Base-by-base conservation (phyloP, 2,888 invertebrate genomes). In the Andrena chrysosceles region DNA sequence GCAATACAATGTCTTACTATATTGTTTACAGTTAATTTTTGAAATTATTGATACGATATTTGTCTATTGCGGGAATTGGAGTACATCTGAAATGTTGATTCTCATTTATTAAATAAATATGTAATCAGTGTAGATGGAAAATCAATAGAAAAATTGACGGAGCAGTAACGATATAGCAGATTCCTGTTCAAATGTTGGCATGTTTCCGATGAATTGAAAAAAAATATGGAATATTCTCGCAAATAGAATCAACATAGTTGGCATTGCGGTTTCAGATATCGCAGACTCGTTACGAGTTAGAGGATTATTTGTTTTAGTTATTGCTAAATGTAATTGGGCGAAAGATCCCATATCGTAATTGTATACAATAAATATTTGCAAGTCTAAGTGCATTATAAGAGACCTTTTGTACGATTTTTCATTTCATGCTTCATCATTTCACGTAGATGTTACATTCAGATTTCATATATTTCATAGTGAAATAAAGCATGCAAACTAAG, bases 111-210 rank as follows among this genome's bases (percentile, higher is more conserved):
- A 42, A 64, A 33, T 10, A 35, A n/a, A 62, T 20, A 13, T n/a
- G 20, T 42, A 52, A 62, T 52, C 29, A 35, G 31, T 20, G 13
- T 23, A 54, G 35, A 70, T 70, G 8, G 54, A 54, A 63, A 63
- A 20, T 54, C 70, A 76, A 63, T 54, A 52, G 62, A 54, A 10
- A 42, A 63, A 35, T 54, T 13, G 10, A 8, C 16, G 70, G 10
- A 42, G 52, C 52, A 42, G 42, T 63, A 63, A 62, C 35, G 69
- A 75, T 62, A 60, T 31, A 70, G n/a, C 23, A 63, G 31, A 52
- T 70, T 62, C 20, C 16, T 75, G 6, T 62, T 73, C 8, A 31
- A n/a, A 8, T 20, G 31, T 67, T 33, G 42, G 23, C n/a, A 48
- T 6, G 16, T 13, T n/a, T 20, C 0, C 0, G 48, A 20, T 7